Evolutionary conservation across 2,797 vertebrate genomes (phyloP), one percentile per base, ranked within the genome.

Genomic region (Neomorphus geoffroyi): DNA sequence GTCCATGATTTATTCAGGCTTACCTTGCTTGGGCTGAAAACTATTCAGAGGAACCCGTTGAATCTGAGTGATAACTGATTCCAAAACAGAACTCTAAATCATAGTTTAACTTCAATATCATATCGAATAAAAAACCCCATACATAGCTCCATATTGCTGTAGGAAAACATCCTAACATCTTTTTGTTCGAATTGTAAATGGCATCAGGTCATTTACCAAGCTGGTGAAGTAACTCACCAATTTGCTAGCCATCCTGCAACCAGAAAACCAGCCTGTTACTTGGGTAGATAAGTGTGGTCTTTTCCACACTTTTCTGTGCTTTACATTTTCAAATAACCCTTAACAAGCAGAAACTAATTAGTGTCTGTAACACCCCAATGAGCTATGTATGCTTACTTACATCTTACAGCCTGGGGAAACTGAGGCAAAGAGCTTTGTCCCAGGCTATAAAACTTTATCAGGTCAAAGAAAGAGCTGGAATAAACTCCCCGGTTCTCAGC

Each of bases 281-380:
- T 54, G 27, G 60, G 15, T 58, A 64, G 78, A 43, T 60, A 91
- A 94, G n/a, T n/a, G n/a, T n/a, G n/a, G n/a, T n/a, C n/a, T n/a
- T n/a, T n/a, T n/a, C n/a, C n/a, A n/a, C n/a, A n/a, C n/a, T n/a
- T n/a, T n/a, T n/a, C 32, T 92, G 60, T 37, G 53, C 88, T 96
- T 94, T 82, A 91, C 45, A 28, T 93, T 92, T 94, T 82, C 77
- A 94, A 94, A 92, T 84, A 95, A 91, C 74, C 74, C 71, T 80
- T 94, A 92, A 95, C 83, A 88, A 87, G 67, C 10, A 0, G 86
- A 71, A 93, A 90, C 83, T 85, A 92, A 88, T 67, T 86, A 62
- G 88, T 51, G 18, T 58, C 86, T n/a, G 3, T 73, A 77, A 53
- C 48, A 70, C 17, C 43, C 18, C 19, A 4, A 46, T 24, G 53